Evolutionary conservation across 2,888 invertebrate species (phyloP).

Genomic region (Nineta flava): DNA sequence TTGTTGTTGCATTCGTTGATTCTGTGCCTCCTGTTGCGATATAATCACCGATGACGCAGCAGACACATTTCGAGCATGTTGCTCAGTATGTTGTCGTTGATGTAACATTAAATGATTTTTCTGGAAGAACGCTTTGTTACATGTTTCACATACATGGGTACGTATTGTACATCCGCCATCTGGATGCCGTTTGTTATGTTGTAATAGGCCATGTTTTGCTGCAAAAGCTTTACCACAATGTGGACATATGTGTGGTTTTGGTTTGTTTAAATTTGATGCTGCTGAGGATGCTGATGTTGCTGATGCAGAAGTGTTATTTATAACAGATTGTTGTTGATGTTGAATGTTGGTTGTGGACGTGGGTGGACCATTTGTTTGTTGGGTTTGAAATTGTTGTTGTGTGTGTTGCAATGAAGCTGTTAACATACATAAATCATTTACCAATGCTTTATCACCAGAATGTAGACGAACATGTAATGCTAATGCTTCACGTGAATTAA

Average conservation of each 20-base stretch:
- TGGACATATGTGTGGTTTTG: conserved; percentile 61
- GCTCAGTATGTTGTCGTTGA: conserved; percentile 64
- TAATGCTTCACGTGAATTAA: conserved; percentile 55
- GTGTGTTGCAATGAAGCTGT: conserved; percentile 62
- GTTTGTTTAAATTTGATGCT: conserved; percentile 31
- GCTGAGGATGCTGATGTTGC: conserved; percentile 22
- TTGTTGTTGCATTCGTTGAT: conserved; percentile 27
- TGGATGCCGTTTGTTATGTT: conserved; percentile 65
- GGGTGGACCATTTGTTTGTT: conserved; percentile 9
- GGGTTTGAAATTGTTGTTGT: conserved; percentile 28
- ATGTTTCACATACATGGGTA: conserved; percentile 63
- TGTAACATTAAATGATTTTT: conserved; percentile 70
- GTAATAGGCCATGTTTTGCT: conserved; percentile 65
- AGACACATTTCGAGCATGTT: conserved; percentile 30
- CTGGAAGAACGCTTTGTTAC: conserved; percentile 74
- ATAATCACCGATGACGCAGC: conserved; percentile 8
- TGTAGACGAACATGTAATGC: conserved; percentile 65
- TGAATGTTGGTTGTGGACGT: conserved; percentile 9
- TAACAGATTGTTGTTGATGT: conserved; percentile 4
- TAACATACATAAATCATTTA: conserved; percentile 65
- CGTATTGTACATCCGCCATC: conserved; percentile 65
- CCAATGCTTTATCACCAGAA: conserved; percentile 63
- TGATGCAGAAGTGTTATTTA: conserved; percentile 9
- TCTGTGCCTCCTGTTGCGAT: conserved; percentile 21
- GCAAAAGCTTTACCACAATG: conserved; percentile 72